Evolutionary conservation across 2,888 invertebrate species (phyloP), one percentile per base, ranked within the genome.

Genomic region (Yponomeuta malinellus): DNA sequence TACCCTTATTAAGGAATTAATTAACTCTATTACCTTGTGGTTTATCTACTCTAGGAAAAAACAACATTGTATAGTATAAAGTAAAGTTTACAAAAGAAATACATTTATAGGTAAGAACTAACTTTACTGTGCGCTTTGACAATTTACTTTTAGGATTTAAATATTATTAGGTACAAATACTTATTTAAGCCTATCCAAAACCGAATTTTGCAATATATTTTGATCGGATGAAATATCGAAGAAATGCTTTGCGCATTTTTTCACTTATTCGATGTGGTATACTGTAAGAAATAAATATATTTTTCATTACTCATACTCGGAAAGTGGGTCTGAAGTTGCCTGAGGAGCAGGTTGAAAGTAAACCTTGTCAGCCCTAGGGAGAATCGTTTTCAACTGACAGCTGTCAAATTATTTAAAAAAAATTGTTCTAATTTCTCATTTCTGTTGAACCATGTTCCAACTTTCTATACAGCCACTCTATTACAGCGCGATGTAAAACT

Each of bases 41-140:
- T 23, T 31, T 31, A 8, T 65, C 29, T 65, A 29, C 12, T 23
- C 12, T 65, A 65, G 29, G 12, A 31, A 65, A 65, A n/a, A 65
- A 65, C 29, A 63, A 63, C 29, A 23, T 59, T 59, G 52, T 59
- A 59, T 59, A 63, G 9, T 15, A 43, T 29, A 65, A 65, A 65
- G 2, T 23, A 65, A 29, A n/a, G 33, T 65, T 52, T 52, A 68
- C 68, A 71, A 59, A 70, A 59, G 3, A 15, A 73, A 74, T 64
- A 64, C 37, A 67, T 75, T 77, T 73, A 75, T 68, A 77, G 73
- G 73, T 78, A 79, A 72, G 74, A 82, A 73, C 83, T 86, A 85
- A 82, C 52, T 78, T 87, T 84, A 86, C 83, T 90, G 91, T 91
- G 91, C 91, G 91, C 86, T 81, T 90, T 86, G 84, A 84, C 80